A percentile compares a stretch with the other conserved stretches of the same genome.
Conservation (phyloP, 2,113 vertebrate species). For the Numida meleagris region DNA sequence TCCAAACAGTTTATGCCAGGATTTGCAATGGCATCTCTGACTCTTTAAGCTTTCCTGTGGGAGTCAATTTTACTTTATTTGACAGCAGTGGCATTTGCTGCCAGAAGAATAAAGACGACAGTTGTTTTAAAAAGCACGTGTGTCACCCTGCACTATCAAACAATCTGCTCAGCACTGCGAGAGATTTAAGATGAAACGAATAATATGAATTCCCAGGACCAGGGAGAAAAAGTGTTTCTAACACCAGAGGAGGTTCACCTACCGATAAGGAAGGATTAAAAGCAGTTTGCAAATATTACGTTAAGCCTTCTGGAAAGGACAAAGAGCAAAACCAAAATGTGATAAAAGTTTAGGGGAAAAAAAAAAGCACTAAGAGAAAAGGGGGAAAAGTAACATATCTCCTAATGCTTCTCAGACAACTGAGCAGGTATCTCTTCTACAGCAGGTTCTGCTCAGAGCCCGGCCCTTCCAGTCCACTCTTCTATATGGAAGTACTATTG, state of each 20-base stretch:
- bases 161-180: slow-evolving; percentile 14
- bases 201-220: slow-evolving; percentile 37
- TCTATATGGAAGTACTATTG: background rate
- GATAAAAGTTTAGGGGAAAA: background rate
- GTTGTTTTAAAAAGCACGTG: slow-evolving; percentile 9
- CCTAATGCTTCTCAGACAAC: background rate
- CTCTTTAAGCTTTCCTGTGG: slow-evolving; percentile 39
- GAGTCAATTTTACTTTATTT: slow-evolving; percentile 61
- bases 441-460: background rate
- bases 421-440: background rate
- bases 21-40: background rate
- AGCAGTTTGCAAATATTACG: background rate
- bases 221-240: slow-evolving; percentile 22
- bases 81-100: slow-evolving; percentile 52
- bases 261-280: slow-evolving; percentile 20
- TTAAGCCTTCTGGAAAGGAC: background rate
- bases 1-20: background rate
- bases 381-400: background rate
- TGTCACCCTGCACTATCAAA: slow-evolving; percentile 50
- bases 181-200: slow-evolving; percentile 45
- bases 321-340: background rate
- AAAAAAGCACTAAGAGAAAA: background rate
- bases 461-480: background rate
- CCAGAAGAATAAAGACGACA: slow-evolving; percentile 53
- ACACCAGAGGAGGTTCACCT: slow-evolving; percentile 52